Evolutionary conservation across 2,113 vertebrate species (phyloP).

Genomic region (Aspiorhynchus laticeps): DNA sequence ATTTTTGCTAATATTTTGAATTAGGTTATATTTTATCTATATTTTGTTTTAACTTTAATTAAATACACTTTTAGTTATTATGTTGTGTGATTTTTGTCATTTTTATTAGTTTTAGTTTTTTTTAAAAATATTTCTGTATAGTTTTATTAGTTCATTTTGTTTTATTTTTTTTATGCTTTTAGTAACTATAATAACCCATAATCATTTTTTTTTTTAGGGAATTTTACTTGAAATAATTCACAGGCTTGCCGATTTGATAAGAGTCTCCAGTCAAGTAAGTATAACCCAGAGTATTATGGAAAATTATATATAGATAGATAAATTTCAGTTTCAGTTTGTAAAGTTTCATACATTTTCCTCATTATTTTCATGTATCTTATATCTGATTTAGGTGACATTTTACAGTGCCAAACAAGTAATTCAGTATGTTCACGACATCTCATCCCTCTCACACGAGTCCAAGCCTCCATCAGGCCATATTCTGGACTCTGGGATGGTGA

Average conservation of each 20-base stretch:
- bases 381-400: constrained; percentile 66
- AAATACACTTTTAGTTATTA: too few relatives aligned
- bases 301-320: too few relatives aligned
- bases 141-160: too few relatives aligned
- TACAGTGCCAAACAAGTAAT: constrained; percentile 64
- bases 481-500: constrained; percentile 52
- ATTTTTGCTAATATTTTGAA: not conserved
- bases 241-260: constrained; percentile 74
- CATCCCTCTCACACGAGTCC: constrained; percentile 39
- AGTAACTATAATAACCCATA: too few relatives aligned
- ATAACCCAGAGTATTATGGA: not conserved
- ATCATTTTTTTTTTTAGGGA: constrained; percentile 65
- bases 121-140: too few relatives aligned
- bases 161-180: too few relatives aligned
- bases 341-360: not conserved
- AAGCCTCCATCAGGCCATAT: not conserved
- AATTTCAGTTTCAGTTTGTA: not conserved
- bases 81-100: not conserved
- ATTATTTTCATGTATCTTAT: not conserved
- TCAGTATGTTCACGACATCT: constrained; percentile 53
- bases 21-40: not conserved
- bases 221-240: constrained; percentile 66
- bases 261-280: constrained; percentile 72
- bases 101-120: not conserved
- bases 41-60: not conserved